Evolutionary conservation across 2,113 vertebrate species (phyloP).

Genomic region (Psittacus erithacus): DNA sequence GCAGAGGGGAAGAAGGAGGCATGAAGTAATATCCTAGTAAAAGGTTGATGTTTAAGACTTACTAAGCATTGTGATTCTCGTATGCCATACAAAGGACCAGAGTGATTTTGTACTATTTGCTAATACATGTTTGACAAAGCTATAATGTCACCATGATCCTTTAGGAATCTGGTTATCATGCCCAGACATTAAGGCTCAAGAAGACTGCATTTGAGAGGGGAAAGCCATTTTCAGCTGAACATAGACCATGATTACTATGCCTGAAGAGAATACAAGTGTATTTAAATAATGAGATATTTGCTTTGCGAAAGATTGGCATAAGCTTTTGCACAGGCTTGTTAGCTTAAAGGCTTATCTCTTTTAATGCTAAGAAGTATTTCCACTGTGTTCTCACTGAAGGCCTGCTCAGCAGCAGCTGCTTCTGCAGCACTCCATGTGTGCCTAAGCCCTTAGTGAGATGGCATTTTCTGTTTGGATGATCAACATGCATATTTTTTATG

Average conservation of each 20-base stretch:
- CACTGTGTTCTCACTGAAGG: neutral
- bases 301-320: slow-evolving; percentile 43
- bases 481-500: slow-evolving; percentile 19
- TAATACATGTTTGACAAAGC: neutral
- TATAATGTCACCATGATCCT: neutral
- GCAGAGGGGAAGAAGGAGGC: neutral
- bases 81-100: neutral
- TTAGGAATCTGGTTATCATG: neutral
- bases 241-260: neutral
- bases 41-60: neutral
- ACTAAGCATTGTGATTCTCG: neutral
- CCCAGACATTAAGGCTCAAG: neutral
- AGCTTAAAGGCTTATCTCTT: slow-evolving; percentile 61
- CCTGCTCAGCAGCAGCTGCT: slow-evolving; percentile 36
- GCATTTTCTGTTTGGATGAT: slow-evolving; percentile 43
- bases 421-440: neutral
- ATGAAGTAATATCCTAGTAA: neutral
- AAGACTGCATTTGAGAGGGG: neutral
- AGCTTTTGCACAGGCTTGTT: slow-evolving; percentile 7
- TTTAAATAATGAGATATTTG: slow-evolving; percentile 58
- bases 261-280: slow-evolving; percentile 40
- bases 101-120: neutral
- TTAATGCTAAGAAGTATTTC: slow-evolving; percentile 20
- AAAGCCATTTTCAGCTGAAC: neutral
- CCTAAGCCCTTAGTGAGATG: slow-evolving; percentile 28